These are phyloP conservation scores for Chelon labrosus DNA, from an alignment of 2,797 vertebrate genomes.

Conservation along the genomic window DNA sequence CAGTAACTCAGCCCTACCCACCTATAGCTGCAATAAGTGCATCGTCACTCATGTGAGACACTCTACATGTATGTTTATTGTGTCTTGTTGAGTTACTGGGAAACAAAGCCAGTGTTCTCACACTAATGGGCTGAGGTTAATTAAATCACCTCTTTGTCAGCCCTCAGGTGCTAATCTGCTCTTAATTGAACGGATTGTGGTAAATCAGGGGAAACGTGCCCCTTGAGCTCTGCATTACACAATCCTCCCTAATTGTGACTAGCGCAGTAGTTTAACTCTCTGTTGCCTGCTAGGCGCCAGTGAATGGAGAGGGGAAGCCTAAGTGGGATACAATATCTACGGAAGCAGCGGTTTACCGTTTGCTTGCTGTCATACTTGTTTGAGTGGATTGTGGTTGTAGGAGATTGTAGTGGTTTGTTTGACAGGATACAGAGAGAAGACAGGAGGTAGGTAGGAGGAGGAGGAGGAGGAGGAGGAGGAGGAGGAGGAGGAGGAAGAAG, in stretches of 20 bases:
- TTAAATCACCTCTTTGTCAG: conserved; percentile 80
- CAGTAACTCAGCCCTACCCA: neutral
- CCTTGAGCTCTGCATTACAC: conserved; percentile 77
- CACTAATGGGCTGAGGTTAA: conserved; percentile 79
- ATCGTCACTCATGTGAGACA: conserved; percentile 30
- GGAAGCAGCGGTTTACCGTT: neutral
- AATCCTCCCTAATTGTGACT: conserved; percentile 76
- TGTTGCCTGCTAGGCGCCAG: conserved; percentile 46
- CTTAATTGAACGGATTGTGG: conserved; percentile 81
- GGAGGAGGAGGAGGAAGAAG: neutral
- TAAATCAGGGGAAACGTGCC: conserved; percentile 75
- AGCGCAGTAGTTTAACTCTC: conserved; percentile 72
- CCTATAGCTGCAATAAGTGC: conserved; percentile 15
- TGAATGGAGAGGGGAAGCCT: neutral
- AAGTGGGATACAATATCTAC: neutral
- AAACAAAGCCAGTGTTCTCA: conserved; percentile 68
- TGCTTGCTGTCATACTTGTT: conserved; percentile 12
- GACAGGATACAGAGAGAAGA: conserved; percentile 15
- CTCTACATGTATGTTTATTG: conserved; percentile 19
- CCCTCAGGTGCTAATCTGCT: conserved; percentile 82
- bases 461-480: neutral
- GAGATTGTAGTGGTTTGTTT: conserved; percentile 25
- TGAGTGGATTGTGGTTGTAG: conserved; percentile 2
- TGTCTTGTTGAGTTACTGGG: conserved; percentile 50
- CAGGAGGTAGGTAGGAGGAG: conserved; percentile 4